phyloP scores from a whole-genome alignment of 2,888 invertebrate genomes.

The Lasioglossum morio region DNA sequence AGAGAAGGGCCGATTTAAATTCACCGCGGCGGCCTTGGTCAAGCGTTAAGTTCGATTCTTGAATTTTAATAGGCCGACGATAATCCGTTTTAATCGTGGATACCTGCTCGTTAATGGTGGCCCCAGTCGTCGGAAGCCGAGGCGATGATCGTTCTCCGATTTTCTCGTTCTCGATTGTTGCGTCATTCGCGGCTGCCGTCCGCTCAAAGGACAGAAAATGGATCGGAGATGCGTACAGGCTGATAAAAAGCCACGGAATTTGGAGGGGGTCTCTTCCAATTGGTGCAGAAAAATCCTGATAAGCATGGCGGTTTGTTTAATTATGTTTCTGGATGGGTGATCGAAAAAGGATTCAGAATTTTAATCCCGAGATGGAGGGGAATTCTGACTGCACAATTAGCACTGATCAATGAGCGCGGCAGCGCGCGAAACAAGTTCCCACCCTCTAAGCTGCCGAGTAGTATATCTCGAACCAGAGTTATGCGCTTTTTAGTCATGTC shows the following conservation, averaged over 20 bases:
- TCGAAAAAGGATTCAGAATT: neutral
- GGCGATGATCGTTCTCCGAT: neutral
- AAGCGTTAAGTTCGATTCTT: slow-evolving; percentile 33
- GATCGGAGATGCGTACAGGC: neutral
- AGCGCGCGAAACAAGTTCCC: too few species aligned
- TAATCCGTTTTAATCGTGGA: slow-evolving; percentile 23
- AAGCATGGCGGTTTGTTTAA: neutral
- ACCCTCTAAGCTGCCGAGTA: too few species aligned
- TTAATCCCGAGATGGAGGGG: neutral
- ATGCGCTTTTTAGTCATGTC: too few species aligned
- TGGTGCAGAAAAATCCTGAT: neutral
- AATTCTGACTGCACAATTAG: neutral
- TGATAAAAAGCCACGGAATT: neutral
- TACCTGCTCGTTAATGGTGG: neutral
- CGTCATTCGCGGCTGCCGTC: slow-evolving; percentile 2
- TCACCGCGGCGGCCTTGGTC: slow-evolving; percentile 40
- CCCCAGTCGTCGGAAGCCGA: neutral
- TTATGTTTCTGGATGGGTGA: neutral
- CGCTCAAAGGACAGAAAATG: slow-evolving; percentile 2
- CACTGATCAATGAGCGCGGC: too few species aligned
- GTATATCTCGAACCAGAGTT: too few species aligned
- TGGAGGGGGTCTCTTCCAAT: neutral
- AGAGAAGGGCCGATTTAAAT: slow-evolving; percentile 37
- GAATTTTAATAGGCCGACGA: slow-evolving; percentile 32
- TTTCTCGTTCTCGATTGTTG: neutral